These are phyloP conservation scores for Drosophila paramelanica DNA, from an alignment of 2,888 invertebrate species.

Conservation along the genomic window DNA sequence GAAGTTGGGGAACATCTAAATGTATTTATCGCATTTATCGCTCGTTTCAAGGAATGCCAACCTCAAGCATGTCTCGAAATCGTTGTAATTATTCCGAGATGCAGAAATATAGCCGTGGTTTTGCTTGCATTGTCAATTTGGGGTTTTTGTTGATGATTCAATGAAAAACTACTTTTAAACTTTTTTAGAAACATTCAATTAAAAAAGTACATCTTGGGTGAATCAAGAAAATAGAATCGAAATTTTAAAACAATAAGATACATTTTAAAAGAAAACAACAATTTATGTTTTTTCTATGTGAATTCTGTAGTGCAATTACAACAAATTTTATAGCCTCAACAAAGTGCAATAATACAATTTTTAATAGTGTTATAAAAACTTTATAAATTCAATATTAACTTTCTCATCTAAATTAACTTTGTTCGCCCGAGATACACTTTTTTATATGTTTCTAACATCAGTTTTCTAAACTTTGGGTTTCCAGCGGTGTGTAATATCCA, in stretches of 20 bases:
- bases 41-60: slow-evolving; percentile 24
- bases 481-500: slow-evolving; percentile 5
- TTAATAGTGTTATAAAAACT: too few relatives aligned
- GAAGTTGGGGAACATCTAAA: slow-evolving; percentile 29
- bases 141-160: background rate
- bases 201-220: background rate
- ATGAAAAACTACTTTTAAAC: background rate
- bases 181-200: background rate
- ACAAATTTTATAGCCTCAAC: too few relatives aligned
- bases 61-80: slow-evolving; percentile 36
- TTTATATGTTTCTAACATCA: background rate
- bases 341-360: too few relatives aligned
- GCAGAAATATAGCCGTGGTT: background rate
- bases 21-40: slow-evolving; percentile 33
- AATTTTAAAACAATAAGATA: too few relatives aligned
- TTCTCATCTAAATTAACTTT: too few relatives aligned
- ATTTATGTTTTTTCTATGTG: too few relatives aligned
- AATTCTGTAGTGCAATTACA: too few relatives aligned
- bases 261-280: too few relatives aligned
- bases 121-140: background rate
- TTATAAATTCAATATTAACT: too few relatives aligned
- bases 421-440: slow-evolving; percentile 2
- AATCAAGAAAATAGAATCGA: background rate
- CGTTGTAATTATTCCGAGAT: slow-evolving; percentile 1
- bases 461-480: background rate